These are phyloP conservation scores for Sitobion miscanthi DNA, from an alignment of 1,140 invertebrate genomes.

Conservation along the genomic window DNA sequence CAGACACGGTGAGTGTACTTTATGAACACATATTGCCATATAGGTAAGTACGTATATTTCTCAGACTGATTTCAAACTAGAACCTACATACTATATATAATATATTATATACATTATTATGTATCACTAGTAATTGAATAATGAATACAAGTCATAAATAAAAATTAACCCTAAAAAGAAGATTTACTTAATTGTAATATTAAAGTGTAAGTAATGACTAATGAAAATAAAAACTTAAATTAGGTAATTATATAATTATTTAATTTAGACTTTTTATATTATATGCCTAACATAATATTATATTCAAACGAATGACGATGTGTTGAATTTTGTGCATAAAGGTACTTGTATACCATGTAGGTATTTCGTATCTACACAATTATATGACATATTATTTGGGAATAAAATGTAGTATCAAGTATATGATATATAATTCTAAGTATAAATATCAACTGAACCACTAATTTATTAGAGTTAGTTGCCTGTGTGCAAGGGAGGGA, in stretches of 20 bases:
- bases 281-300: too few species aligned
- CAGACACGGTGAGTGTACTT: neutral
- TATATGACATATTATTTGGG: neutral
- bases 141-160: neutral
- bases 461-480: neutral
- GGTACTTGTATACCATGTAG: too few species aligned
- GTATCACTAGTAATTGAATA: neutral
- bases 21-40: neutral
- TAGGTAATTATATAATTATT: too few species aligned
- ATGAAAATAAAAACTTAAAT: too few species aligned
- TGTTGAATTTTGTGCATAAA: too few species aligned
- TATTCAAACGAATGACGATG: too few species aligned
- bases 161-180: neutral
- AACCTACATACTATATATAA: neutral
- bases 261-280: too few species aligned
- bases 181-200: neutral
- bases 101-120: neutral
- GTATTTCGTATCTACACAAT: too few species aligned
- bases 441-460: neutral
- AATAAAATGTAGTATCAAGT: neutral
- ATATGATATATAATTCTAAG: neutral
- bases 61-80: neutral
- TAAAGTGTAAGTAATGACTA: too few species aligned
- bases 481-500: neutral
- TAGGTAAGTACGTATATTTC: neutral